Percentiles rank a stretch among this genome's conserved stretches.
phyloP scores from a whole-genome alignment of 2,113 vertebrate species.

The Eptesicus fuscus region DNA sequence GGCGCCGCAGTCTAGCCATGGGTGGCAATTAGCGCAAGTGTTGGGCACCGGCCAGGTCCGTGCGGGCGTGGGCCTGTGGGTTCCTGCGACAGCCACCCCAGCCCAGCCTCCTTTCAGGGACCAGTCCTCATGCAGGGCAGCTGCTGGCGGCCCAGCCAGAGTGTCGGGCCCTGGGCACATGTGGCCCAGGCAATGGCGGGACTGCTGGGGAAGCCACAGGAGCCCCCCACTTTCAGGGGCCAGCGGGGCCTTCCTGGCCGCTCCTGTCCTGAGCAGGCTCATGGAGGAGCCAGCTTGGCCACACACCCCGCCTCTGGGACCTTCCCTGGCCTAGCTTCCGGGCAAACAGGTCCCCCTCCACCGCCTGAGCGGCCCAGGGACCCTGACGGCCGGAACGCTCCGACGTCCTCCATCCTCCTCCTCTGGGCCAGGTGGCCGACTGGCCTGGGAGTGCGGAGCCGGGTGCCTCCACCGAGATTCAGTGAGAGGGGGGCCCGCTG shows the following conservation, averaged over 20 bases:
- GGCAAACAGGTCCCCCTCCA: not conserved
- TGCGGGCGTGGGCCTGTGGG: fast-evolving
- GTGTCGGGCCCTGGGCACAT: fast-evolving
- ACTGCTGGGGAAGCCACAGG: not conserved
- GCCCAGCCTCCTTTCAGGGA: not conserved
- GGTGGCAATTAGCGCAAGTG: not conserved
- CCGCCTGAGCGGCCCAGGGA: not conserved
- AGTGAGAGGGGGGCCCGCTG: not conserved
- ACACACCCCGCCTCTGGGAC: fast-evolving
- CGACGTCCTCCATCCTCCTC: not conserved
- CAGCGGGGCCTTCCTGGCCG: not conserved
- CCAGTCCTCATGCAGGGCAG: fast-evolving
- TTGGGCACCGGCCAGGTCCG: not conserved
- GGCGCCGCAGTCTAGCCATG: fast-evolving
- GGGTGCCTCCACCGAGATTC: fast-evolving
- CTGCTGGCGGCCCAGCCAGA: not conserved
- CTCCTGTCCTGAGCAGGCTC: no score
- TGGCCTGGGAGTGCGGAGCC: not conserved
- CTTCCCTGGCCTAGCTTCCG: not conserved
- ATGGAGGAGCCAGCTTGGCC: no score
- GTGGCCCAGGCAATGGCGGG: fast-evolving
- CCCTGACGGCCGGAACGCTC: fast-evolving
- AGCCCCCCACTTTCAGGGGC: not conserved
- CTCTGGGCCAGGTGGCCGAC: not conserved
- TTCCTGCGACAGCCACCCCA: not conserved